phyloP scores from a whole-genome alignment of 1,140 invertebrate genomes.

The Dreissena polymorpha region DNA sequence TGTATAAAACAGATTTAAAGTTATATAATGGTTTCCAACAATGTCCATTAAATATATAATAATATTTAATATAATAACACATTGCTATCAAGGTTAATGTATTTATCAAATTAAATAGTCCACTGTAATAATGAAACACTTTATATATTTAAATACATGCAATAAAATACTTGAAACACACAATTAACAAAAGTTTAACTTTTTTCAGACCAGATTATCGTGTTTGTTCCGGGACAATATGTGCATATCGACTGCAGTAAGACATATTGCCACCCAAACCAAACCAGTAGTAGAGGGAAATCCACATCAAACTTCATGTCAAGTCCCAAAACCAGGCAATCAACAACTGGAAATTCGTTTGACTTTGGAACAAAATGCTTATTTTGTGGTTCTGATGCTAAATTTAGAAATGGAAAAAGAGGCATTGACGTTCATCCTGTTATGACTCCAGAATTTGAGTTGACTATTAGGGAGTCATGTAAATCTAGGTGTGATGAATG shows the following conservation, averaged over 20 bases:
- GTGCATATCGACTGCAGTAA: background rate
- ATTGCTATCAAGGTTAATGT: no score
- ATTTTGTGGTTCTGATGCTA: constrained; percentile 8
- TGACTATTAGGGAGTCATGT: constrained; percentile 1
- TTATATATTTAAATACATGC: no score
- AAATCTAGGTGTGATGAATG: constrained; percentile 14
- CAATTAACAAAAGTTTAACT: no score
- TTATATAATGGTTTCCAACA: no score
- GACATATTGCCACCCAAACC: constrained; percentile 9
- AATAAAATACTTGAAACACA: no score
- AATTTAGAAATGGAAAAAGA: background rate
- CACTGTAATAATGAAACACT: no score
- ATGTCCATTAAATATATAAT: no score
- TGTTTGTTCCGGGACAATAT: constrained; percentile 2
- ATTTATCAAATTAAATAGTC: no score
- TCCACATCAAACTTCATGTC: background rate
- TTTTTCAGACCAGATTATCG: no score
- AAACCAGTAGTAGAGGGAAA: background rate
- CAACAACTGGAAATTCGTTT: background rate
- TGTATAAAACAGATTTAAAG: no score
- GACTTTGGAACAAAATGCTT: constrained; percentile 17
- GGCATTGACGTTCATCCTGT: background rate
- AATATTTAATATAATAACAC: no score
- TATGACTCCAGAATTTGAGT: background rate
- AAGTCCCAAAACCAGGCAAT: constrained; percentile 10